A percentile compares a stretch with the other conserved stretches of the same genome.
These are phyloP conservation scores for Stegastes partitus DNA, from an alignment of 2,113 vertebrate genomes.

Conservation along the genomic window DNA sequence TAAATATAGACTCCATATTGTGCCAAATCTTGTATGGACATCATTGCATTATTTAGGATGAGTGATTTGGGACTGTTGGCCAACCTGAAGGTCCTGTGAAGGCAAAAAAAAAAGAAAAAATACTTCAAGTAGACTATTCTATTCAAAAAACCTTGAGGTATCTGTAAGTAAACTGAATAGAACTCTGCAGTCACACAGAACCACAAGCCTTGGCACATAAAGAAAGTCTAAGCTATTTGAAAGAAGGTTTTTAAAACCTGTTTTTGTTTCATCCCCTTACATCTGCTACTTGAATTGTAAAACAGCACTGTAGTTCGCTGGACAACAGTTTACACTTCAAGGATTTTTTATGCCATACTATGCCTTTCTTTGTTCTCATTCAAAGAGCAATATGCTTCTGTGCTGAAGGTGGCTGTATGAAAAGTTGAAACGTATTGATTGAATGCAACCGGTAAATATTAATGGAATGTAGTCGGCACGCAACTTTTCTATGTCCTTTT, in stretches of 20 bases:
- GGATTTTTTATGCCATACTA: conserved; percentile 31
- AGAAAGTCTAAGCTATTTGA: background rate
- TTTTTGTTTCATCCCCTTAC: conserved; percentile 17
- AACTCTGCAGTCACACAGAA: background rate
- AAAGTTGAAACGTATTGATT: conserved; percentile 24
- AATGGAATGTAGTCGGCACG: conserved; percentile 6
- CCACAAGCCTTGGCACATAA: conserved; percentile 4
- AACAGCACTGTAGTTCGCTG: background rate
- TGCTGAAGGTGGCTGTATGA: conserved; percentile 10
- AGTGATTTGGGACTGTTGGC: background rate
- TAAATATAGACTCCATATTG: too few species aligned
- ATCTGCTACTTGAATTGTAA: conserved; percentile 17
- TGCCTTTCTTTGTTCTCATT: conserved; percentile 7
- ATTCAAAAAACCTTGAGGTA: conserved; percentile 6
- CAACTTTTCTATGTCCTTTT: conserved; percentile 23
- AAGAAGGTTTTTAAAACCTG: conserved; percentile 7
- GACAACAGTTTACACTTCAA: conserved; percentile 44
- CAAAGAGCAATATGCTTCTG: conserved; percentile 10
- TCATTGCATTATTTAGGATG: too few species aligned
- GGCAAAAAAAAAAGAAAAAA: background rate
- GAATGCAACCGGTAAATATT: conserved; percentile 23
- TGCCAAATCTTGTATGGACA: too few species aligned
- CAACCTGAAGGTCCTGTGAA: background rate
- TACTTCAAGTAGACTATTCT: background rate
- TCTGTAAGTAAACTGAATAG: conserved; percentile 1